These are phyloP conservation scores for Ibycter americanus DNA, from an alignment of 2,797 vertebrate species.

Conservation along the genomic window DNA sequence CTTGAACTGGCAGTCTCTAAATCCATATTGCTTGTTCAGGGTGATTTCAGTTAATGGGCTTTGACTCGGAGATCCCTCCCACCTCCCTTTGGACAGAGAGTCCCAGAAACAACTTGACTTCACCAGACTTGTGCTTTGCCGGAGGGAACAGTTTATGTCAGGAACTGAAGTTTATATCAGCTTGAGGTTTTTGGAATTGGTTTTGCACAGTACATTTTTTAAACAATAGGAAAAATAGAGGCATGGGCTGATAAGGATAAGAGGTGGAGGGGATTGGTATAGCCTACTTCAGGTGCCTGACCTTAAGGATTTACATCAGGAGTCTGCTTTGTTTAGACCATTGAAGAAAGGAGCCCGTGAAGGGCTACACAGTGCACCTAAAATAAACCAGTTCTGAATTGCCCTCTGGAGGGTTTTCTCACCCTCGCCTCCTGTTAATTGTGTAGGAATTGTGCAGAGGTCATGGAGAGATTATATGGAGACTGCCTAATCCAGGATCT, in stretches of 20 bases:
- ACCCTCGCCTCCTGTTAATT: not conserved
- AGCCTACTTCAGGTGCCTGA: not conserved
- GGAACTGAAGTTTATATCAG: not conserved
- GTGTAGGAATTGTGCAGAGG: not conserved
- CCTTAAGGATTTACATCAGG: not conserved
- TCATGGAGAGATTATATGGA: not conserved
- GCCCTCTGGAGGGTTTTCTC: not conserved
- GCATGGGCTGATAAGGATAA: not conserved
- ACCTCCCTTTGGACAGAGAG: not conserved
- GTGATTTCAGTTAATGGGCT: not conserved
- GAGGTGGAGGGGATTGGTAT: not conserved
- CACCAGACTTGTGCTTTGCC: not conserved
- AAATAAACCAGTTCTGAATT: not conserved
- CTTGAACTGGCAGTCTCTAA: not conserved
- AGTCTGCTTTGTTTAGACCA: not conserved
- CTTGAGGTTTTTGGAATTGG: not conserved
- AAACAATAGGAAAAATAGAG: not conserved
- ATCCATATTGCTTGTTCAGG: not conserved
- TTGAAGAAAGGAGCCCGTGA: not conserved
- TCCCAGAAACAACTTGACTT: not conserved
- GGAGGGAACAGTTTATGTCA: not conserved
- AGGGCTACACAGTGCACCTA: not conserved
- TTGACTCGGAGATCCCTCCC: not conserved
- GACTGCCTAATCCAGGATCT: not conserved
- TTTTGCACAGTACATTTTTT: not conserved